Conservation (phyloP, 2,888 invertebrate species). For the Perizoma affinitatum region DNA sequence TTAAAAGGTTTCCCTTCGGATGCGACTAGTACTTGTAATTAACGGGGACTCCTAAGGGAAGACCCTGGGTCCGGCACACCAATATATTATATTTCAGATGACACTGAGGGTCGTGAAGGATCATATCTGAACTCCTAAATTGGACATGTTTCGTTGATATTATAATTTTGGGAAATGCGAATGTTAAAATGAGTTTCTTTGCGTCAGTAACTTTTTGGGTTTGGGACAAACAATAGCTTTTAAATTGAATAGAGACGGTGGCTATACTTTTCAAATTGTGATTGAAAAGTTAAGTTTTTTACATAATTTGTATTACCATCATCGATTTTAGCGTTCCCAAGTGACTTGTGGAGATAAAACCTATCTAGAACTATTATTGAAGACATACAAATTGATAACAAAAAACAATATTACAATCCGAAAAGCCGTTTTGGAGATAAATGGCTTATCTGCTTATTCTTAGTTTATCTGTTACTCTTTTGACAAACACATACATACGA, state of each 20-base stretch:
- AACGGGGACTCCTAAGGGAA: constrained; percentile 83
- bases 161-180: constrained; percentile 38
- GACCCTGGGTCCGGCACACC: constrained; percentile 66
- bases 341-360: too few relatives aligned
- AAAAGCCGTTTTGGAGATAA: too few relatives aligned
- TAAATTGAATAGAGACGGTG: constrained; percentile 1
- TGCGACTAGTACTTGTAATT: constrained; percentile 86
- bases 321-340: too few relatives aligned
- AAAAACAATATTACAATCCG: too few relatives aligned
- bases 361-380: too few relatives aligned
- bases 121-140: constrained; percentile 64
- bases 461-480: too few relatives aligned
- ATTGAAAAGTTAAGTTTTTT: too few relatives aligned
- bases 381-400: too few relatives aligned
- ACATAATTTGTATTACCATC: too few relatives aligned
- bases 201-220: constrained; percentile 27
- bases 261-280: too few relatives aligned
- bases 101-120: constrained; percentile 77
- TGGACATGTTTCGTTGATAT: constrained; percentile 47
- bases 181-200: constrained; percentile 39
- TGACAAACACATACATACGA: too few relatives aligned
- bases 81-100: constrained; percentile 83
- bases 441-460: too few relatives aligned
- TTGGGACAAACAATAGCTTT: constrained; percentile 22
- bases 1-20: constrained; percentile 65